These are phyloP conservation scores for Agrochola lychnidis DNA, from an alignment of 2,888 invertebrate genomes.

Conservation along the genomic window DNA sequence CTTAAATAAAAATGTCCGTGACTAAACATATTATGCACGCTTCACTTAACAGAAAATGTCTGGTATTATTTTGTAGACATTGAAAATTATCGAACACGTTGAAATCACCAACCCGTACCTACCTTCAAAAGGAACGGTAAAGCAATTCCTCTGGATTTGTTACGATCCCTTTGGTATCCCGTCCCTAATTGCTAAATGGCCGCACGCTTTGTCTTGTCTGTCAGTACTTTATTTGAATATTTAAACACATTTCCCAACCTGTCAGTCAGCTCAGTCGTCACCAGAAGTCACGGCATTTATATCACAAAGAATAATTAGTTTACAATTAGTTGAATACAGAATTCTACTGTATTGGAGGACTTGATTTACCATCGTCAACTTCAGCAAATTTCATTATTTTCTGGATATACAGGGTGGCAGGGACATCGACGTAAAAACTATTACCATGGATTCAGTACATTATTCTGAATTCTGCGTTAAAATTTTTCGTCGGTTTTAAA, in stretches of 20 bases:
- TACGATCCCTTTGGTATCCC: slow-evolving; percentile 54
- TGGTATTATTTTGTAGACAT: neutral
- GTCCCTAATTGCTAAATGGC: slow-evolving; percentile 47
- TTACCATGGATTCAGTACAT: no score
- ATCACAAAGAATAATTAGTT: slow-evolving; percentile 11
- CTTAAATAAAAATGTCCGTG: neutral
- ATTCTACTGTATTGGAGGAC: neutral
- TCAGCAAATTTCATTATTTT: slow-evolving; percentile 12
- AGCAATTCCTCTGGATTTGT: slow-evolving; percentile 37
- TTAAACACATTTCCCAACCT: slow-evolving; percentile 31
- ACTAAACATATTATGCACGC: neutral
- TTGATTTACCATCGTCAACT: neutral
- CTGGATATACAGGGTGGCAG: neutral
- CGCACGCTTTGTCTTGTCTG: slow-evolving; percentile 28
- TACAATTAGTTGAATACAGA: slow-evolving; percentile 8
- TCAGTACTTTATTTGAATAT: slow-evolving; percentile 44
- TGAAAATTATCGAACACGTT: slow-evolving; percentile 11
- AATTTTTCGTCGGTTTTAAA: no score
- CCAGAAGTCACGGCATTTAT: neutral
- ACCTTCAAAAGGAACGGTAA: slow-evolving; percentile 14
- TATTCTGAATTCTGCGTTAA: no score
- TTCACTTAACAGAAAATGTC: neutral
- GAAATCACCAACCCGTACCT: slow-evolving; percentile 6
- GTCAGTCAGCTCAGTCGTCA: slow-evolving; percentile 13
- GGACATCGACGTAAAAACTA: no score